Evolutionary conservation across 2,888 invertebrate species (phyloP), one percentile per base, ranked within the genome.

Genomic region (Bibio marci): DNA sequence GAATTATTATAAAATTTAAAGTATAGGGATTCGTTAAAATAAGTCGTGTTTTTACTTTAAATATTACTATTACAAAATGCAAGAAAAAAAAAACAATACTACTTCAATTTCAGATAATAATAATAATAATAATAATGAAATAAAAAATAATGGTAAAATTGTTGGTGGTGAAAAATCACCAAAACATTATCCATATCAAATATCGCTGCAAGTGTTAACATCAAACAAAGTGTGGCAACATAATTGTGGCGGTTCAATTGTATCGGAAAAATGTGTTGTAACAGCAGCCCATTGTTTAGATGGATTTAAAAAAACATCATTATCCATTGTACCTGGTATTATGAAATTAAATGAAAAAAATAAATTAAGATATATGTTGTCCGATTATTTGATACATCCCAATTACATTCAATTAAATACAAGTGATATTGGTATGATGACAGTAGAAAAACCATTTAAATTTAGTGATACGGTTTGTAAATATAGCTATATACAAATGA

Each of bases 241-340:
- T 36, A 58, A 57, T 32, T 61, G 61, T 42, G 58, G 61, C 2
- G 61, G 61, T 6, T 57, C 58, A 1, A 54, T 60, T 3, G 49
- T 60, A 25, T 46, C 55, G 0, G 50, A 57, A n/a, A 52, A 52
- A 39, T 51, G 56, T 26, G 50, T 60, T 3, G 46, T 61, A 0
- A 61, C 61, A 1, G 61, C 61, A 15, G 61, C 61, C 0, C 61
- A 61, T 43, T 61, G 61, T 35, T 55, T 61, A 15, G 53, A 54
- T 39, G 55, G 54, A 0, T 54, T 54, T 39, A 50, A 57, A 43
- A 50, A 55, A 6, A 48, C 46, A 40, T 15, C 49, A 15, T 46
- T 60, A 2, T 51, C 46, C 3, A 41, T 47, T 13, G 26, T 47
- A 7, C 46, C 43, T 11, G 48, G 48, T 12, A 43, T 44, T 5